Percentiles rank a stretch among this genome's conserved stretches.
Evolutionary conservation across 2,888 invertebrate species (phyloP).

Genomic region (Ommatoiulus sabulosus): DNA sequence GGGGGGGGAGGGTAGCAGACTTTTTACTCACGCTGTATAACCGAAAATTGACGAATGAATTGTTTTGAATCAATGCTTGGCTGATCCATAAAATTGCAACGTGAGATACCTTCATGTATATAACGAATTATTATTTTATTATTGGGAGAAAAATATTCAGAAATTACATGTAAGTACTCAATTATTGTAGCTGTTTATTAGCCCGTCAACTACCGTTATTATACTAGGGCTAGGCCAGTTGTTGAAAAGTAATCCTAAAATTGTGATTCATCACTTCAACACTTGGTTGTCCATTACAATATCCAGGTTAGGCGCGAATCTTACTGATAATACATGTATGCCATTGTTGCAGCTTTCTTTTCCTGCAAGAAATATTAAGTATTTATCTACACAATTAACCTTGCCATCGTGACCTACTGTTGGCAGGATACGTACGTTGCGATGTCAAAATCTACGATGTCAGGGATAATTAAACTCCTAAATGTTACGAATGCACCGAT

Average conservation of each 20-base stretch:
- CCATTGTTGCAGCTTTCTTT: not conserved
- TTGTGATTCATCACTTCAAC: constrained; percentile 9
- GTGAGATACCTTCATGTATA: too few species aligned
- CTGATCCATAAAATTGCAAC: not conserved
- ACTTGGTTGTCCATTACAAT: not conserved
- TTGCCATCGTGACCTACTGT: constrained; percentile 32
- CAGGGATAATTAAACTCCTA: not conserved
- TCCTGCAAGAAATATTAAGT: not conserved
- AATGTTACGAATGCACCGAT: not conserved
- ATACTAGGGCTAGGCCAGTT: not conserved
- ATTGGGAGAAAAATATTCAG: not conserved
- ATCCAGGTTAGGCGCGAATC: not conserved
- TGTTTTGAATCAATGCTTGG: constrained; percentile 16
- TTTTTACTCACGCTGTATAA: too few species aligned
- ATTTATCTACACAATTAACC: not conserved
- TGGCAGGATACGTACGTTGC: not conserved
- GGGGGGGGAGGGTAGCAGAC: too few species aligned
- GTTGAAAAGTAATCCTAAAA: not conserved
- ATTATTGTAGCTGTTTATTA: not conserved
- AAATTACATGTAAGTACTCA: constrained; percentile 4
- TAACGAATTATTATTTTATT: not conserved
- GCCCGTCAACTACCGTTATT: not conserved
- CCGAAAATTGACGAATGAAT: not conserved
- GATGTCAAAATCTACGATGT: not conserved
- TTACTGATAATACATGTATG: not conserved